Base-by-base conservation (phyloP, 2,888 invertebrate genomes). In the Lingula anatina region DNA sequence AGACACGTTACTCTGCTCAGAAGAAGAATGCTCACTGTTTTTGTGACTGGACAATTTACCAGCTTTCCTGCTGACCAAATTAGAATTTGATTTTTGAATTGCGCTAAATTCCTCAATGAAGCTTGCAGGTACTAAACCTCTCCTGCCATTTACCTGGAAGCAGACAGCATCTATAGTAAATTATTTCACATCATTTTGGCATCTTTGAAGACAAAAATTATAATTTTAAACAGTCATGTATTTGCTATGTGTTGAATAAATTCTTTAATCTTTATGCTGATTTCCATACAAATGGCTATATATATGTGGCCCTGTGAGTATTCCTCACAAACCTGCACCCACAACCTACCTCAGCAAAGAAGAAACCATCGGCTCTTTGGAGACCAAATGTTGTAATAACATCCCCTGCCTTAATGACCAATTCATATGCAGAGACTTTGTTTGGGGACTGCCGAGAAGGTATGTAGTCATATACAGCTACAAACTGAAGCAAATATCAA, bases 381-480 rank as follows among this genome's bases (percentile, higher is more conserved):
- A 62, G 54, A 1, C 75, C 73, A 52, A 67, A 72, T 5, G 70
- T 68, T 18, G 61, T 54, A 45, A 75, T 63, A 21, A 65, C 49
- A 43, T 75, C 73, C 4, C 75, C 75, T 25, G 72, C 69, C 37
- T 60, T 59, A 54, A 75, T 68, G 15, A 60, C 54, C 43, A 75
- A 57, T 50, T 73, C 72, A 45, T 59, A 61, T 23, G 53, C 60
- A 1, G 66, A 62, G 51, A 62, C 62, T 37, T 65, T 64, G 23
- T 65, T 61, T 2, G 69, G 68, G 1, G 71, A 69, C 44, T 71
- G 69, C 44, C 63, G 59, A 2, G 55, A 43, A 12, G 74, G 74
- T 50, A 65, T 61, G 54, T 73, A 74, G 55, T 74, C 74, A 54
- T 74, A 74, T 44, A 73, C 56, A 24, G 68, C 73, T 56, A 71